Evolutionary conservation across 2,113 vertebrate species (phyloP), one percentile per base, ranked within the genome.

Genomic region (Barnardius zonarius): DNA sequence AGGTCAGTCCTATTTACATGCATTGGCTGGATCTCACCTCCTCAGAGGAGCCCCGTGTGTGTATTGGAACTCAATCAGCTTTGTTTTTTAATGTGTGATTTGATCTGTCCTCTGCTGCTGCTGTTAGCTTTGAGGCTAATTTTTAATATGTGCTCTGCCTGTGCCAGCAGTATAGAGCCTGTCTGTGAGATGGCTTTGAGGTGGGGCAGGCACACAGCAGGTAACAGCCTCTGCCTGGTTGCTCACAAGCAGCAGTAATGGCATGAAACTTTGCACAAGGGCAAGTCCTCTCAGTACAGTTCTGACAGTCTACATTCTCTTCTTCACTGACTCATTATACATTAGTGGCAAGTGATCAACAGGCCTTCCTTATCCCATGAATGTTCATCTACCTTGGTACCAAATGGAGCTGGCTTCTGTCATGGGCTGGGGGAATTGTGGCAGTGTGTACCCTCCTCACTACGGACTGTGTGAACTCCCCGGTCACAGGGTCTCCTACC

Each of bases 51-150:
- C 59, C 43, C 41, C 0, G 0, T 62, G 72, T 82, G 54, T 88
- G 68, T 43, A 24, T 13, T 93, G 85, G 90, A 96, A 39, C 64
- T 64, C 35, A 48, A 37, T 80, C 90, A 85, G 19, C 72, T 70
- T 77, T 81, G 75, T 61, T 92, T 92, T 92, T 95, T 83, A 86
- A 63, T 63, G 70, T 88, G 75, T 92, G 82, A 61, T 80, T 93
- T 87, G 81, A 69, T 91, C 81, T 94, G 78, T 77, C 59, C 85
- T 85, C 61, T 86, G 79, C 51, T 68, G 88, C 77, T 93, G 79
- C 72, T 2, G 17, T 81, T 68, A 86, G 90, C 64, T 80, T 75
- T 3, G 39, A 68, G 80, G 94, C 68, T 94, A 1, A 39, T 83
- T 90, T 94, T 78, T 81, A 81, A 43, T 70, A 51, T 1, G 0